Conservation (phyloP, 1,140 invertebrate species). For the Drosophila malerkotliana region DNA sequence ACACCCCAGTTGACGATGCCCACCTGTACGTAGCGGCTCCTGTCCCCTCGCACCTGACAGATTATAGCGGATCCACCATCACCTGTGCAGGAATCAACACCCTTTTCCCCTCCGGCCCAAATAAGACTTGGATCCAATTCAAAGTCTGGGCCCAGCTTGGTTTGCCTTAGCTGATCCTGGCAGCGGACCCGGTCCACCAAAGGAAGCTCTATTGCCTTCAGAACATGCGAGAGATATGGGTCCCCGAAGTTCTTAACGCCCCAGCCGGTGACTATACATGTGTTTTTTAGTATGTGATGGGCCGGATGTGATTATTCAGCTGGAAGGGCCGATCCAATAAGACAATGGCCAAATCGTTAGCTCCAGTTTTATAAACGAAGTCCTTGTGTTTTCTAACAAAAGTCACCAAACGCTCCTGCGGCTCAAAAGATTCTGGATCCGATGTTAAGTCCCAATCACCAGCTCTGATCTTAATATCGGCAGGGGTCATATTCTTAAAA, state of each 20-base stretch:
- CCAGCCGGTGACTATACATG: slow-evolving; percentile 23
- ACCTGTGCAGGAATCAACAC: slow-evolving; percentile 89
- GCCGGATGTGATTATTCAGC: slow-evolving; percentile 1
- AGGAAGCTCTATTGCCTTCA: slow-evolving; percentile 86
- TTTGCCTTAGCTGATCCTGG: slow-evolving; percentile 81
- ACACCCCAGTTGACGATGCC: slow-evolving; percentile 90
- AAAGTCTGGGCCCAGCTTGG: slow-evolving; percentile 83
- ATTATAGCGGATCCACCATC: slow-evolving; percentile 90
- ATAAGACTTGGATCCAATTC: slow-evolving; percentile 84
- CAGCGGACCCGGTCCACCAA: slow-evolving; percentile 84
- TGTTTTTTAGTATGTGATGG: slow-evolving; percentile 1
- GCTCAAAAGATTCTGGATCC: rapidly evolving
- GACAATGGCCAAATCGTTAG: slow-evolving; percentile 10
- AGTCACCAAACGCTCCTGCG: not conserved
- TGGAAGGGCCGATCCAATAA: not conserved
- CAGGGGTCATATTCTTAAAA: not conserved
- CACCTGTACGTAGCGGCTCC: slow-evolving; percentile 85
- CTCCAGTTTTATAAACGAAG: not conserved
- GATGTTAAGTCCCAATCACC: slow-evolving; percentile 11
- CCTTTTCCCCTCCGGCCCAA: slow-evolving; percentile 87
- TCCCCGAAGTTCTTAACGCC: not conserved
- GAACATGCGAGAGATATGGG: slow-evolving; percentile 35
- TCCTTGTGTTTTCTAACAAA: not conserved
- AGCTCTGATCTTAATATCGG: slow-evolving; percentile 13
- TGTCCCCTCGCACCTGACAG: slow-evolving; percentile 85